Evolutionary conservation across 1,140 invertebrate species (phyloP).

Genomic region (Trialeurodes vaporariorum): DNA sequence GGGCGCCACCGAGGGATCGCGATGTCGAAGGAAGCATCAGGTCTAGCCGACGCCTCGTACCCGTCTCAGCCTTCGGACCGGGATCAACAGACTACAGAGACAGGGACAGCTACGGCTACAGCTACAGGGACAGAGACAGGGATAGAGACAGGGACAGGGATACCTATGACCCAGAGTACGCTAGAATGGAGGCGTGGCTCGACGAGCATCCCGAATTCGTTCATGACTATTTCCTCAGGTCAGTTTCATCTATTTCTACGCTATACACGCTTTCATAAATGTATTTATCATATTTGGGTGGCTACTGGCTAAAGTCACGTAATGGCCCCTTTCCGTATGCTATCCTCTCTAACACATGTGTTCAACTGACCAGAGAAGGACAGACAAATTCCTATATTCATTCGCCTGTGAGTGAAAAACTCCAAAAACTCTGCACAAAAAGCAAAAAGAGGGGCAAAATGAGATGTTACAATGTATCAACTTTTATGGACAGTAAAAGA

Average conservation of each 20-base stretch:
- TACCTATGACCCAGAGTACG: constrained; percentile 69
- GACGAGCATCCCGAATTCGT: constrained; percentile 93
- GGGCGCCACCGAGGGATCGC: constrained; percentile 10
- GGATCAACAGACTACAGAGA: constrained; percentile 8
- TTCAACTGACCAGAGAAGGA: too few species aligned
- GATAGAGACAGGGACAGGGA: constrained; percentile 24
- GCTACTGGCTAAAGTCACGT: too few species aligned
- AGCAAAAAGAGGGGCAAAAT: too few species aligned
- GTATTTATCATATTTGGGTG: too few species aligned
- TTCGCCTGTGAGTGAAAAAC: too few species aligned
- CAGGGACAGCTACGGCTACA: constrained; percentile 1
- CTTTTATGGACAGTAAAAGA: too few species aligned
- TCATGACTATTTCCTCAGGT: constrained; percentile 89
- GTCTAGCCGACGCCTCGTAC: constrained; percentile 24
- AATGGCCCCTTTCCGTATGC: too few species aligned
- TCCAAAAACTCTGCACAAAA: too few species aligned
- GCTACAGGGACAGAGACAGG: constrained; percentile 5
- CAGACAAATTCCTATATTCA: too few species aligned
- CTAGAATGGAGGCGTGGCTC: constrained; percentile 81
- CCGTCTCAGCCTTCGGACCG: constrained; percentile 22
- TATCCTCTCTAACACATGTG: too few species aligned
- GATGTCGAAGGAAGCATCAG: constrained; percentile 20
- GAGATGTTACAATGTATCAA: too few species aligned
- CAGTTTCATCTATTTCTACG: background rate
- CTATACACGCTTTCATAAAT: background rate